Evolutionary conservation across 2,797 vertebrate genomes (phyloP).

Genomic region (Sylvia borin): DNA sequence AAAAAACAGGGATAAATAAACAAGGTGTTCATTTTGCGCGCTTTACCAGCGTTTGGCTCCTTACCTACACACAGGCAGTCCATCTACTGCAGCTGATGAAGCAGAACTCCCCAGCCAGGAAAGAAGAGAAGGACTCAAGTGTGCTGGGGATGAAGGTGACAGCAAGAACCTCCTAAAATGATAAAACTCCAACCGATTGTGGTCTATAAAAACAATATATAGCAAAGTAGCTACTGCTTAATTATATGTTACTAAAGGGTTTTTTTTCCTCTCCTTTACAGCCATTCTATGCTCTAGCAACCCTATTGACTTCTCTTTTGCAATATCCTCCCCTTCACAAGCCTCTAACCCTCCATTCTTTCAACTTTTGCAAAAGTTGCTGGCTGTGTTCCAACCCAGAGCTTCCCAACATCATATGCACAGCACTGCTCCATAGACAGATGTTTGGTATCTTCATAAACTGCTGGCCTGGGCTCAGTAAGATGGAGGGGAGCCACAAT

Average conservation of each 20-base stretch:
- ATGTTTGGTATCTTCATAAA: background rate
- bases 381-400: background rate
- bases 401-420: background rate
- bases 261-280: background rate
- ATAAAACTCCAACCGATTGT: background rate
- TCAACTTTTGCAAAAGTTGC: background rate
- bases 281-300: background rate
- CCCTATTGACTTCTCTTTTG: background rate
- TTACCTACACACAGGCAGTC: background rate
- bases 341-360: background rate
- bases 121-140: background rate
- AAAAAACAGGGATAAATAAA: conserved; percentile 8
- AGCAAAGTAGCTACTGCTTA: background rate
- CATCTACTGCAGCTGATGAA: background rate
- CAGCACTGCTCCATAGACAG: background rate
- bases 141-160: background rate
- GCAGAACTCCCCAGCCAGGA: background rate
- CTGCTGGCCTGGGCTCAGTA: background rate
- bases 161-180: background rate
- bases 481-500: background rate
- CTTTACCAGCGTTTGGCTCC: background rate
- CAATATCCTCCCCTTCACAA: background rate
- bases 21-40: background rate
- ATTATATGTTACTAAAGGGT: rapidly evolving
- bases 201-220: background rate